Base-by-base conservation (phyloP, 30 jellyfish, hydroid and myxozoan species). In the Cassiopea andromeda region DNA sequence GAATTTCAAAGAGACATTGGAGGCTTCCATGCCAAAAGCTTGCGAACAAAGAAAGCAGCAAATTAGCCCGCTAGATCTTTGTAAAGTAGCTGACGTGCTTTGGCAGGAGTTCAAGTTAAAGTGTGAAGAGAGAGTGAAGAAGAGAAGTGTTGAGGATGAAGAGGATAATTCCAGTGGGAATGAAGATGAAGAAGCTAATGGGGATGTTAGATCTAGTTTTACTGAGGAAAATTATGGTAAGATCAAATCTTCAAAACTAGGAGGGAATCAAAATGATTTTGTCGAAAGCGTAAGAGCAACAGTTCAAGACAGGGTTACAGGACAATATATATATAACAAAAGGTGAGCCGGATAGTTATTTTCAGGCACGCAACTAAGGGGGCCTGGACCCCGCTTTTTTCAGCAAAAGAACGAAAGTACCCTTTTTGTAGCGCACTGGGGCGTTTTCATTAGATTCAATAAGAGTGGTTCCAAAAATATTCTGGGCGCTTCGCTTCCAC, bases 1-100 rank as follows among this genome's bases (percentile, higher is more conserved):
- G n/a, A 76, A 79, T 58, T 87, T 87, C 81, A 87, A 87, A 15
- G 82, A 87, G 77, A 59, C 78, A 69, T 48, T 87, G 59, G 59
- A 67, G 43, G 38, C 75, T 2, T 46, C 80, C 17, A 82, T 79
- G 75, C 86, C 70, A 10, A 68, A 64, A 2, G 89, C 90, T 1
- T 87, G 94, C 75, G 94, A 87, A 48, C 90, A 77, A 44, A 46
- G 94, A 68, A 44, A 77, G 16, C 80, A 87, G 57, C 82, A 44
- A 7, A 87, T 87, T n/a, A 43, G 90, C 2, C 44, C 85, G 19
- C 83, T 87, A 46, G 84, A 79, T 7, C 44, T 70, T 2, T 87
- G 94, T 71, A 78, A 69, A 58, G 94, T 87, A 18, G 75, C 82
- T 18, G 94, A 87, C 70, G 87, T 87, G 46, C 54, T 87, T 89